phyloP scores from a whole-genome alignment of 92 coral and sea anemone genomes.

The Epizoanthus illoricatus region DNA sequence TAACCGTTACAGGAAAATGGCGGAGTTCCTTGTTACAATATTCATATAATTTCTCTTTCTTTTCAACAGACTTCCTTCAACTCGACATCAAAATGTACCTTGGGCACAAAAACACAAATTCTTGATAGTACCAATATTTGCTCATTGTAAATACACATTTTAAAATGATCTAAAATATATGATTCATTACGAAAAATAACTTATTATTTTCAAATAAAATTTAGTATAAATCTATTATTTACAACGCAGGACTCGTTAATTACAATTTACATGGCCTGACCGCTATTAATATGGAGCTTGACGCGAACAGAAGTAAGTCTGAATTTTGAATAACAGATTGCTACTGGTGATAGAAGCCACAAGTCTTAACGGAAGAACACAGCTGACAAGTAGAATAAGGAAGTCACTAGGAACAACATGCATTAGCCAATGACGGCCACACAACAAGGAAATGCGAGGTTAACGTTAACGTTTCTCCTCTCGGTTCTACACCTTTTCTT shows the following conservation, averaged over 20 bases:
- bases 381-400: background rate
- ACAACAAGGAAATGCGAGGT: background rate
- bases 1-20: background rate
- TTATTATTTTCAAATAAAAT: too few relatives aligned
- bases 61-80: constrained; percentile 24
- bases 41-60: background rate
- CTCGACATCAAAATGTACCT: constrained; percentile 11
- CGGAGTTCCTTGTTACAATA: constrained; percentile 1
- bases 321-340: background rate
- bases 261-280: background rate
- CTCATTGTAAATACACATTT: background rate
- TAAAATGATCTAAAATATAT: background rate
- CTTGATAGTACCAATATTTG: background rate
- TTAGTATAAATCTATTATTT: too few relatives aligned
- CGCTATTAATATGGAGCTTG: background rate
- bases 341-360: background rate
- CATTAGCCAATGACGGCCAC: background rate
- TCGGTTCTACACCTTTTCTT: constrained; percentile 37
- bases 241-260: too few relatives aligned
- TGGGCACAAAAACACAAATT: background rate
- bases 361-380: background rate
- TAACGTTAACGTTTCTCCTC: constrained; percentile 10
- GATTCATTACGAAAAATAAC: too few relatives aligned
- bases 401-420: constrained; percentile 1
- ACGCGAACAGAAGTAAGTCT: constrained; percentile 20